Base-by-base conservation (phyloP, 2,113 vertebrate species). In the Otis tarda region DNA sequence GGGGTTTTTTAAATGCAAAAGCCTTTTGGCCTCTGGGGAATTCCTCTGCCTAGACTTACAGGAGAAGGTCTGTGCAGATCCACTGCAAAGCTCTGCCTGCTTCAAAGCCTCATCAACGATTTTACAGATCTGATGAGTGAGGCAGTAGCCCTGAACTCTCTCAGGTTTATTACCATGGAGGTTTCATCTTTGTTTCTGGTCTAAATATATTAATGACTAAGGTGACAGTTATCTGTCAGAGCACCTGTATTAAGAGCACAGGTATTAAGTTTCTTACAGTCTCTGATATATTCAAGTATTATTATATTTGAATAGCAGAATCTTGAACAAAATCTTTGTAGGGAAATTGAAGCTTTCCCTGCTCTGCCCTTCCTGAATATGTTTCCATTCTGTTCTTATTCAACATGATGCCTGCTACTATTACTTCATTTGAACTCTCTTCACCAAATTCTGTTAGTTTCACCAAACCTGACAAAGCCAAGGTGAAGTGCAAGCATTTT, bases 51-150 rank as follows among this genome's bases (percentile, higher is more conserved):
- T 49, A 39, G 50, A 39, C 28, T 43, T 67, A 47, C 23, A 81
- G 61, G 47, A 63, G 71, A 86, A 74, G 55, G 45, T 63, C 63
- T 86, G 71, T 52, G 39, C 68, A 90, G 52, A 69, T 81, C 49
- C 60, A 63, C n/a, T 87, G 76, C 76, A 92, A 89, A 84, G 73
- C 43, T 92, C 47, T 91, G 82, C n/a, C 65, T 73, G 65, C 85
- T 83, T 96, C 90, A 93, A 94, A 91, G 85, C 75, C 35, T 87
- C 69, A 73, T 80, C 67, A 94, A 91, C 93, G 67, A 64, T 83
- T 93, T 83, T 45, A 45, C 63, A 80, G 67, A 80, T 64, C 45
- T 76, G 57, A 83, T 60, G 65, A 83, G 49, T 3, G 1, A 92
- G 67, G 53, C 49, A 79, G 74, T 8, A 83, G 45, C 57, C 83